These are phyloP conservation scores for Leuciscus idus DNA, from an alignment of 2,113 vertebrate species.

Conservation along the genomic window DNA sequence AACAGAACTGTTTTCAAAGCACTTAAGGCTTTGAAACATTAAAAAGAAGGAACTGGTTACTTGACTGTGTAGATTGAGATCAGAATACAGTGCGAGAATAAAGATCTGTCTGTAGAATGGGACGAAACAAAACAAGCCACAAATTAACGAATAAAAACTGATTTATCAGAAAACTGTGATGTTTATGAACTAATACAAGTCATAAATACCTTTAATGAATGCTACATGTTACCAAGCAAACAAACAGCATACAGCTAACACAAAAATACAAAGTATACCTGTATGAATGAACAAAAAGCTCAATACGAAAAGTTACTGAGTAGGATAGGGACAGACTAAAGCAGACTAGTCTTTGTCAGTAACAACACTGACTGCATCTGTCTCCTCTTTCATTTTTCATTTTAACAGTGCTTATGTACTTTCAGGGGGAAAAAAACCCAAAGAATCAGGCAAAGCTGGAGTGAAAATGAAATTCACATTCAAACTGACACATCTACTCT, in stretches of 20 bases:
- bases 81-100: background rate
- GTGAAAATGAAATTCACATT: background rate
- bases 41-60: slow-evolving; percentile 12
- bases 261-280: slow-evolving; percentile 1
- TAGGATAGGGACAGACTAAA: slow-evolving; percentile 43
- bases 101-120: background rate
- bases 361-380: slow-evolving; percentile 47
- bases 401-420: slow-evolving; percentile 66
- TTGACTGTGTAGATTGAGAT: slow-evolving; percentile 14
- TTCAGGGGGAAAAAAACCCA: slow-evolving; percentile 65
- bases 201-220: background rate
- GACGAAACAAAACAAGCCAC: background rate
- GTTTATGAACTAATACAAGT: background rate
- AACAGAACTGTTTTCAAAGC: slow-evolving; percentile 29
- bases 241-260: slow-evolving; percentile 23
- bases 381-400: slow-evolving; percentile 59
- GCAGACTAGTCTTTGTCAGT: slow-evolving; percentile 43
- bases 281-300: background rate
- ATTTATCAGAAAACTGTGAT: background rate
- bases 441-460: slow-evolving; percentile 51
- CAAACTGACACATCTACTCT: slow-evolving; percentile 20
- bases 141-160: background rate
- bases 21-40: slow-evolving; percentile 33
- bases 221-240: background rate
- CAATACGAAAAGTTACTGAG: slow-evolving; percentile 15